phyloP scores from a whole-genome alignment of 1,140 invertebrate species.

The Scylla paramamosain region DNA sequence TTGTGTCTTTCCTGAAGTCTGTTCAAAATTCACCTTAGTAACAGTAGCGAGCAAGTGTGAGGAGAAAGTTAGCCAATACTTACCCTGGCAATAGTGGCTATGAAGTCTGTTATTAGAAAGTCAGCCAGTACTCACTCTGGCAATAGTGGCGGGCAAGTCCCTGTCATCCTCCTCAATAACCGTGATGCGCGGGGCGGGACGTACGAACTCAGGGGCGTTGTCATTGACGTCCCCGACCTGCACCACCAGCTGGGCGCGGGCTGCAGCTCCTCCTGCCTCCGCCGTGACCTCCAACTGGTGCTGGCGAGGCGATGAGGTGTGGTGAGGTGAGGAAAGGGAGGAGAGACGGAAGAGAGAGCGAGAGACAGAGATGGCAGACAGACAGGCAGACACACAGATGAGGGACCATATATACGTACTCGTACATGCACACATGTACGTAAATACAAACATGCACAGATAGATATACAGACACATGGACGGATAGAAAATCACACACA shows the following conservation, averaged over 20 bases:
- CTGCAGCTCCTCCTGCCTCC: conserved; percentile 3
- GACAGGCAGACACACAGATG: neutral
- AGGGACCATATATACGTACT: no score
- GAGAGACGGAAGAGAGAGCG: conserved; percentile 27
- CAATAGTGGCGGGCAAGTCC: conserved; percentile 9
- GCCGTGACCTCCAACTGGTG: conserved; percentile 37
- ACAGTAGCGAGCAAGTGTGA: no score
- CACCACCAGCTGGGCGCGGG: neutral
- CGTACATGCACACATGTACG: neutral
- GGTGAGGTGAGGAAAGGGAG: neutral
- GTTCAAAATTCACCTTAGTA: neutral
- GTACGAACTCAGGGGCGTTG: neutral
- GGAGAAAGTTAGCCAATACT: no score
- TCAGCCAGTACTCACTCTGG: neutral
- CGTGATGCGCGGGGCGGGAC: neutral
- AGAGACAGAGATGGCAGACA: conserved; percentile 21
- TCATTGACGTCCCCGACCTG: conserved; percentile 26
- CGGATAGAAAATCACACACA: neutral
- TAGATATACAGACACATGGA: neutral
- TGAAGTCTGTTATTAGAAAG: no score
- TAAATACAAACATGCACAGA: neutral
- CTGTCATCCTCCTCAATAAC: conserved; percentile 41
- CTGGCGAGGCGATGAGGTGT: neutral
- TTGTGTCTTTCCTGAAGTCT: neutral
- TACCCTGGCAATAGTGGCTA: no score